These are phyloP conservation scores for Callorhinus ursinus DNA, from an alignment of 2,113 vertebrate species.

Conservation along the genomic window DNA sequence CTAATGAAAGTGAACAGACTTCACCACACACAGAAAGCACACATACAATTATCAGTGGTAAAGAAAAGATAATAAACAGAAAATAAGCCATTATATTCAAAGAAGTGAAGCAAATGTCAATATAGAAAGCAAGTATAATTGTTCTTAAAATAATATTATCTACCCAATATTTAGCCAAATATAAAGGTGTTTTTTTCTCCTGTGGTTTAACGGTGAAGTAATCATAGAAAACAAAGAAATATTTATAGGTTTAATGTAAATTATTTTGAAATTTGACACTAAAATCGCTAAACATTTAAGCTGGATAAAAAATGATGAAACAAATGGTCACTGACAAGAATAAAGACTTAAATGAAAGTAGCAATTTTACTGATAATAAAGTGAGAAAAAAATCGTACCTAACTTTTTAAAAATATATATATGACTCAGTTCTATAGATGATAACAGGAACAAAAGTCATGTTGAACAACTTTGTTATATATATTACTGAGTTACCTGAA, in stretches of 20 bases:
- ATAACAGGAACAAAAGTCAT: not conserved
- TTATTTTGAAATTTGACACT: not conserved
- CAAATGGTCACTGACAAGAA: not conserved
- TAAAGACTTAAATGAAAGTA: not conserved
- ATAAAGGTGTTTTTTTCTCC: not conserved
- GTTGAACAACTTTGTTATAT: not conserved
- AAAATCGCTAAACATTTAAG: not conserved
- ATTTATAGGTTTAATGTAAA: not conserved
- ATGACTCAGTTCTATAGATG: not conserved
- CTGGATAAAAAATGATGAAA: not conserved
- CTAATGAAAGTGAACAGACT: not conserved
- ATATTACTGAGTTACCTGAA: not conserved
- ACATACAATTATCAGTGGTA: not conserved
- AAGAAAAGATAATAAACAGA: not conserved
- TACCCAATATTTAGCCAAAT: not conserved
- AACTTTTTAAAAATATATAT: not conserved
- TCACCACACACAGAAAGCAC: not conserved
- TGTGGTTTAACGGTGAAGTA: not conserved
- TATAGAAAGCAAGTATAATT: not conserved
- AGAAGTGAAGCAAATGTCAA: not conserved
- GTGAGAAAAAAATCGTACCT: not conserved
- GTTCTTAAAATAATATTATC: not conserved
- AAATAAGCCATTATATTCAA: not conserved
- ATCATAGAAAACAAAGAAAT: not conserved
- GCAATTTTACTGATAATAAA: not conserved